phyloP scores from a whole-genome alignment of 1,140 invertebrate genomes.

The Musca vetustissima region DNA sequence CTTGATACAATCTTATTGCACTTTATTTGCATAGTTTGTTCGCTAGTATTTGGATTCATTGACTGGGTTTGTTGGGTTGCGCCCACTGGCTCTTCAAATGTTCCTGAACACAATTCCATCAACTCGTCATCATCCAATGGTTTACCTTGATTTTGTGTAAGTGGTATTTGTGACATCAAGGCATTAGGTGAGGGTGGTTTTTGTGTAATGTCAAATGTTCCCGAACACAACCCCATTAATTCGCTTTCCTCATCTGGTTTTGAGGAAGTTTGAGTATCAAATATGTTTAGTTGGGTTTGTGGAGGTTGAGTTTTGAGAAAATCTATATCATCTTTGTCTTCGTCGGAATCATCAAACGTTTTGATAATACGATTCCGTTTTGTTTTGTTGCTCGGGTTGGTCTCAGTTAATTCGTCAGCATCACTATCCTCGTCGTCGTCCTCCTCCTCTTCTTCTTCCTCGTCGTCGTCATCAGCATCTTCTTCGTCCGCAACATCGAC shows the following conservation, averaged over 20 bases:
- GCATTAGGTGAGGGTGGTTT: conserved; percentile 24
- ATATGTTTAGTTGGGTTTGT: conserved; percentile 37
- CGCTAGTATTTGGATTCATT: not conserved
- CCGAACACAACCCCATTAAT: conserved; percentile 59
- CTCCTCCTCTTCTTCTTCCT: conserved; percentile 41
- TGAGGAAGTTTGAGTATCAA: conserved; percentile 39
- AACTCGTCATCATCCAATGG: conserved; percentile 36
- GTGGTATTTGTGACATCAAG: conserved; percentile 47
- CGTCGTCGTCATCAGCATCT: conserved; percentile 32
- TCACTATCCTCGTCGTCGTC: conserved; percentile 32
- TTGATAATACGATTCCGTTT: conserved; percentile 45
- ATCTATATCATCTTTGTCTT: conserved; percentile 47
- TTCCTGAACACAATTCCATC: conserved; percentile 59
- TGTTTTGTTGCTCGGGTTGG: conserved; percentile 7
- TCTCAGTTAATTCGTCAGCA: not conserved
- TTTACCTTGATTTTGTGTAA: conserved; percentile 35
- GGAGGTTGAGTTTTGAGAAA: conserved; percentile 46
- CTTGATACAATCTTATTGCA: conserved; percentile 45
- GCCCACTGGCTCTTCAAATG: conserved; percentile 45
- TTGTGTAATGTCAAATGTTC: conserved; percentile 53
- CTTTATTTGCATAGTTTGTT: not conserved
- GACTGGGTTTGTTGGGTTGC: not conserved
- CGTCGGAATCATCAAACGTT: conserved; percentile 48
- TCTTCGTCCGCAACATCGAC: conserved; percentile 35
- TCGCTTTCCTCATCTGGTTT: conserved; percentile 57